phyloP scores from a whole-genome alignment of 2,888 invertebrate species.

The Lissonota sp. region DNA sequence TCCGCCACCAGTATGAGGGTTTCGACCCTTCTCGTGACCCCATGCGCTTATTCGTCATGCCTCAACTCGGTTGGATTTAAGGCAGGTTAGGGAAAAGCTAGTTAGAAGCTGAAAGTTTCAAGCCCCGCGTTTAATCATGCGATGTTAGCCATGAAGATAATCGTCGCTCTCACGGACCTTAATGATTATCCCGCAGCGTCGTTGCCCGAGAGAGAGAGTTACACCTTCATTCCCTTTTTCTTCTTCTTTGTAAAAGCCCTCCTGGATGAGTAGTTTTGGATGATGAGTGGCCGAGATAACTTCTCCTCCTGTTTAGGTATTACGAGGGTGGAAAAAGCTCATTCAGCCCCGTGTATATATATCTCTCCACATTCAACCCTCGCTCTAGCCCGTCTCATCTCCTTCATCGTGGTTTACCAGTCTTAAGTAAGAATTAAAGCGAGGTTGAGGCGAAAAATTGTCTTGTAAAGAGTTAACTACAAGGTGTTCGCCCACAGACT shows the following conservation, averaged over 20 bases:
- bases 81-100: constrained; percentile 22
- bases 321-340: constrained; percentile 38
- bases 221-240: constrained; percentile 14
- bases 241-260: not conserved
- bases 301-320: constrained; percentile 38
- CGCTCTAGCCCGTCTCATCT: not conserved
- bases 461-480: constrained; percentile 67
- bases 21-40: constrained; percentile 2
- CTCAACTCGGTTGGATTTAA: constrained; percentile 8
- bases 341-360: not conserved
- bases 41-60: not conserved
- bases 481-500: constrained; percentile 55
- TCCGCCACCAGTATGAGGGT: not conserved
- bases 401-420: constrained; percentile 13
- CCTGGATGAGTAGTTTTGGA: constrained; percentile 39
- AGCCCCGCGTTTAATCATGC: constrained; percentile 20
- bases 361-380: constrained; percentile 3
- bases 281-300: constrained; percentile 52
- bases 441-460: constrained; percentile 65
- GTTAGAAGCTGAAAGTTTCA: constrained; percentile 18
- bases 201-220: constrained; percentile 1
- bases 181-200: constrained; percentile 28
- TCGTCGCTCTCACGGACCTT: constrained; percentile 27
- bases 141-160: constrained; percentile 16
- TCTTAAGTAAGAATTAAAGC: constrained; percentile 52